These are phyloP conservation scores for Gasteruption jaculator DNA, from an alignment of 2,888 invertebrate species.

Conservation along the genomic window DNA sequence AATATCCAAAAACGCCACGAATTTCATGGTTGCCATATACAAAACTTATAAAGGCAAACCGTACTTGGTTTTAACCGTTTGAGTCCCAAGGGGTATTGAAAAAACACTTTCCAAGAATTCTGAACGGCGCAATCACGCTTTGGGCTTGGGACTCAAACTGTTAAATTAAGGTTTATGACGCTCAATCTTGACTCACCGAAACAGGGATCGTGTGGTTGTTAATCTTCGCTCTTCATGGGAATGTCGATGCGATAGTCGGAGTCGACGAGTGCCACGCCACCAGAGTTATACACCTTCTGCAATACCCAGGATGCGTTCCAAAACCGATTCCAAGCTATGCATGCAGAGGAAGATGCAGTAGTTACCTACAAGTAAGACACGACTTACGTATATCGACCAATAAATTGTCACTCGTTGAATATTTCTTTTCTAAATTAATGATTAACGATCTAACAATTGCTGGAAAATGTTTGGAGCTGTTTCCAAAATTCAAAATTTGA, in stretches of 20 bases:
- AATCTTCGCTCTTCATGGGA: conserved; percentile 28
- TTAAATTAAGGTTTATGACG: conserved; percentile 1
- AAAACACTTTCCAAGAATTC: no score
- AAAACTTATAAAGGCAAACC: no score
- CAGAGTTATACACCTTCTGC: conserved; percentile 85
- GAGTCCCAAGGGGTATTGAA: no score
- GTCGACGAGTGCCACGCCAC: conserved; percentile 85
- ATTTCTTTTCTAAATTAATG: conserved; percentile 3
- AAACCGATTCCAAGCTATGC: conserved; percentile 92
- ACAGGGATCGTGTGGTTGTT: conserved; percentile 31
- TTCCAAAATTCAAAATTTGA: neutral
- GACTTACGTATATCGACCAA: no score
- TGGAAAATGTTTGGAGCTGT: no score
- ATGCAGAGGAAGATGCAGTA: conserved; percentile 85
- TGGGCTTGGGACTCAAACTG: neutral
- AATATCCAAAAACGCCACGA: no score
- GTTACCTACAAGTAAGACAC: conserved; percentile 77
- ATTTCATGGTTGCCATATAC: no score
- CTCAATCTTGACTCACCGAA: conserved; percentile 9
- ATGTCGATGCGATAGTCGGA: conserved; percentile 44
- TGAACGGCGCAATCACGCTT: no score
- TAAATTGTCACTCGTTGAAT: neutral
- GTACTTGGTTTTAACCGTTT: no score
- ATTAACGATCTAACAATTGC: no score
- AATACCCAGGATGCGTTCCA: conserved; percentile 87